phyloP scores from a whole-genome alignment of 1,140 invertebrate genomes.

The Drosophila ogumai region DNA sequence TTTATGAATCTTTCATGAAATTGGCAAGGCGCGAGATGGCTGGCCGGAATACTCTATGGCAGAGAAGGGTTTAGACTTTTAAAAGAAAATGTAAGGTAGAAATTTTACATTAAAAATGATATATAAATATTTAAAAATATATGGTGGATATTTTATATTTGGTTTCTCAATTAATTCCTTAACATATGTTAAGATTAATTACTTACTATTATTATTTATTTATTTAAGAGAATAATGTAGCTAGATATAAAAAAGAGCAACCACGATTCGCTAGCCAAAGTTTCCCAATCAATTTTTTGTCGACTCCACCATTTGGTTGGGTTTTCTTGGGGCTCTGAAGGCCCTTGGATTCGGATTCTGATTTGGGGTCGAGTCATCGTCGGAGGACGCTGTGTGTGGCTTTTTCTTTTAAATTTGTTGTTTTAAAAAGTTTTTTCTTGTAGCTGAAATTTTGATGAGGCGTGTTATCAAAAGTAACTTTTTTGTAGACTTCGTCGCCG shows the following conservation, averaged over 20 bases:
- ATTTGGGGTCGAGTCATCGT: conserved; percentile 19
- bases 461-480: conserved; percentile 73
- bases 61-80: background rate
- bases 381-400: conserved; percentile 53
- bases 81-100: background rate
- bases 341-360: conserved; percentile 12
- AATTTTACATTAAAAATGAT: too few relatives aligned
- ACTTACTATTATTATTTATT: background rate
- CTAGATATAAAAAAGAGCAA: conserved; percentile 3
- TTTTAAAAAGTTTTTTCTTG: conserved; percentile 79
- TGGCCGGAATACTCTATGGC: background rate
- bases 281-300: conserved; percentile 14
- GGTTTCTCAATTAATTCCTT: too few relatives aligned
- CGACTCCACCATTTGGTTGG: conserved; percentile 36
- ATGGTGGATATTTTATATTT: too few relatives aligned
- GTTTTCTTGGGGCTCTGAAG: conserved; percentile 20
- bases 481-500: conserved; percentile 41
- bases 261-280: conserved; percentile 4
- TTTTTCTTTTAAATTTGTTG: conserved; percentile 61
- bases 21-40: conserved; percentile 30
- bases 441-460: conserved; percentile 77
- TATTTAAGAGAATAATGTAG: fast-evolving
- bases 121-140: too few relatives aligned
- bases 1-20: conserved; percentile 65
- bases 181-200: background rate